phyloP scores from a whole-genome alignment of 2,888 invertebrate species.

The Acanthacorydalis orientalis region DNA sequence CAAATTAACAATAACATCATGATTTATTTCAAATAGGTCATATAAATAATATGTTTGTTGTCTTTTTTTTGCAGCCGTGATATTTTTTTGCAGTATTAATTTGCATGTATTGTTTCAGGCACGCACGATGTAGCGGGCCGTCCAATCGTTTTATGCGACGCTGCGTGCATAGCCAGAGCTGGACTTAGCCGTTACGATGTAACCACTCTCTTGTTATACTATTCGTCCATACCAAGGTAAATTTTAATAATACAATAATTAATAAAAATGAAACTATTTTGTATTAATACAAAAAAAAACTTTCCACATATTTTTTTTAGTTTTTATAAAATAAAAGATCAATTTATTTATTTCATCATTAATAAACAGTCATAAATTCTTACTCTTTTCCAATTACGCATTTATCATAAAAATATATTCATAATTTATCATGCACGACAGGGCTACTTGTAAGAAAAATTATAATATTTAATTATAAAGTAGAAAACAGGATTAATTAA shows the following conservation, averaged over 20 bases:
- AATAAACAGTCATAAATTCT: no score
- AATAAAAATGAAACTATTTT: background rate
- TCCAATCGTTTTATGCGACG: conserved; percentile 48
- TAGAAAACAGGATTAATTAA: no score
- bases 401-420: no score
- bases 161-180: conserved; percentile 37
- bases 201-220: conserved; percentile 53
- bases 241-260: conserved; percentile 11
- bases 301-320: background rate
- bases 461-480: no score
- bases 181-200: conserved; percentile 48
- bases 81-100: no score
- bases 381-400: no score
- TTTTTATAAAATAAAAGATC: no score
- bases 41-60: background rate
- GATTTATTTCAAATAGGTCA: background rate
- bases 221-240: conserved; percentile 54
- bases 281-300: background rate
- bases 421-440: no score
- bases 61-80: background rate
- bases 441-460: no score
- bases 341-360: no score
- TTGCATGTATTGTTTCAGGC: conserved; percentile 34
- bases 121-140: conserved; percentile 45
- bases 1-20: no score